phyloP scores from a whole-genome alignment of 1,140 invertebrate species.

The Vanessa atalanta region DNA sequence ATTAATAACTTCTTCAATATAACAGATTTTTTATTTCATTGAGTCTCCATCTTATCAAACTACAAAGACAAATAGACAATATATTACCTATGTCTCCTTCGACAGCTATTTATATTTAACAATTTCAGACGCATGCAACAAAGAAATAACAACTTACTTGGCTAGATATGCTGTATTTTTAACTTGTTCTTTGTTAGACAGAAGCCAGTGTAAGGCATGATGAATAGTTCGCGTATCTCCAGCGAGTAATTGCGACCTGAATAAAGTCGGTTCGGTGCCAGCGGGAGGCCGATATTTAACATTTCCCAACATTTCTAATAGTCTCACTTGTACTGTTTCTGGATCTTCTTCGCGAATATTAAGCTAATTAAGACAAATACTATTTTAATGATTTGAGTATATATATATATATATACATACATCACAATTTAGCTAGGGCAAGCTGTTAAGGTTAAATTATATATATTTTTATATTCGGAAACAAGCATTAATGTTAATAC shows the following conservation, averaged over 20 bases:
- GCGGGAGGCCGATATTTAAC: constrained; percentile 77
- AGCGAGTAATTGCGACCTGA: constrained; percentile 87
- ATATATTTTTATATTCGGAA: too few relatives aligned
- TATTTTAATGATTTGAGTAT: background rate
- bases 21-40: too few relatives aligned
- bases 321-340: constrained; percentile 67
- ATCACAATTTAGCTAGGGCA: too few relatives aligned
- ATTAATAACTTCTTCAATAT: background rate
- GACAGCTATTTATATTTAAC: constrained; percentile 91
- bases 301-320: constrained; percentile 76
- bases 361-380: constrained; percentile 49
- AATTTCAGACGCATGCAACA: constrained; percentile 81
- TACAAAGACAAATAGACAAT: background rate
- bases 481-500: too few relatives aligned
- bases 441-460: too few relatives aligned
- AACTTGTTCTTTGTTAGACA: constrained; percentile 86
- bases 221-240: constrained; percentile 89
- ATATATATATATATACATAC: too few relatives aligned
- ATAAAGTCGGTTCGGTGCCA: constrained; percentile 71
- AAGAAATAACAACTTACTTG: constrained; percentile 59
- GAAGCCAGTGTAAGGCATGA: constrained; percentile 90
- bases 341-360: constrained; percentile 75
- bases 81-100: constrained; percentile 88
- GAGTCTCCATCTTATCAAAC: background rate
- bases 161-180: constrained; percentile 92